Evolutionary conservation across 2,797 vertebrate genomes (phyloP), one percentile per base, ranked within the genome.

Genomic region (Atherinosoma microstoma): DNA sequence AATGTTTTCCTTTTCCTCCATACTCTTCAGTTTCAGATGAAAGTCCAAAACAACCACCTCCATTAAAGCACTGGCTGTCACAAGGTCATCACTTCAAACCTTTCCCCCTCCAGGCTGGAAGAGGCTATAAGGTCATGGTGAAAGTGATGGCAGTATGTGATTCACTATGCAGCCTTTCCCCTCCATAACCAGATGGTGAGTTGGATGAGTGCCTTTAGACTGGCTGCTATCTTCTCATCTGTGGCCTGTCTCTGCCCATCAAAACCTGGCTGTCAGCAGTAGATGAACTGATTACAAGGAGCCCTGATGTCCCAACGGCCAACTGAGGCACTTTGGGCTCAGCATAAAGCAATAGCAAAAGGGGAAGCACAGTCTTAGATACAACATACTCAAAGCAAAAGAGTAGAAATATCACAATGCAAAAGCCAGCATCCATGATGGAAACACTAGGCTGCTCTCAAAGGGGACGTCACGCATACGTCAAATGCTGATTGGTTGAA

Each of bases 231-330:
- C 72, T 68, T 72, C 72, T 67, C 79, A 77, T 87, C 79, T 65
- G 75, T 78, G 75, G 66, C 65, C 76, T 64, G 59, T 82, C 73
- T 71, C 67, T 63, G 67, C 64, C 54, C 34, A 62, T 78, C 78
- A 87, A 58, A 83, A 83, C 73, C 84, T 79, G 76, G 64, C 76
- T 78, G 34, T 47, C 12, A 27, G 36, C 75, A 63, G 70, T 61
- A 64, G 76, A 82, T 18, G 36, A 83, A 89, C 80, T 89, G 87
- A 89, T 89, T 82, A 71, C 66, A 76, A 70, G 67, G 76, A 76
- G 54, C 63, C 69, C 20, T 30, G 76, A 76, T 66, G 35, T 78
- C 67, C 57, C 15, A 71, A 70, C 40, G 42, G 70, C 34, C 53
- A 40, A 62, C 59, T 49, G 27, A 60, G 45, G 68, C 70, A 75